Conservation (phyloP, 1,140 invertebrate genomes). For the Acromyrmex charruanus region DNA sequence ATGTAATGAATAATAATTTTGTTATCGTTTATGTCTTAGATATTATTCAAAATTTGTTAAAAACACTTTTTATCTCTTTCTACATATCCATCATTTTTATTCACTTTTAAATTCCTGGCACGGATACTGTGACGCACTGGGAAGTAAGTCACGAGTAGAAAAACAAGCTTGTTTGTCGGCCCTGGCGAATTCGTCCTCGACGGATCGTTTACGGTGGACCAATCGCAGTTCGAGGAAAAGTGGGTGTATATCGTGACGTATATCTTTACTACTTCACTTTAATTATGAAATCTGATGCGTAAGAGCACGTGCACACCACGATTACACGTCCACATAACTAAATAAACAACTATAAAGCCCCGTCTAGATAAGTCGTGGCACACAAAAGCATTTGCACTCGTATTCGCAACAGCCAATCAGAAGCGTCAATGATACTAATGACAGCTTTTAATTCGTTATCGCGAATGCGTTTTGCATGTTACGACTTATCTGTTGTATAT, state of each 20-base stretch:
- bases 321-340: conserved; percentile 2
- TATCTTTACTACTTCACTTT: conserved; percentile 23
- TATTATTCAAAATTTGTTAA: background rate
- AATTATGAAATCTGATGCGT: conserved; percentile 50
- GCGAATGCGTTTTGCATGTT: too few relatives aligned
- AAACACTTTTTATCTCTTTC: background rate
- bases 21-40: conserved; percentile 4
- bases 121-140: background rate
- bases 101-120: background rate
- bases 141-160: conserved; percentile 15
- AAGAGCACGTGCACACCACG: background rate
- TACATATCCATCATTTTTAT: background rate
- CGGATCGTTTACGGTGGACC: background rate
- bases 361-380: too few relatives aligned
- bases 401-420: too few relatives aligned
- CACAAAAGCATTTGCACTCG: too few relatives aligned
- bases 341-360: background rate
- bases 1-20: background rate
- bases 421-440: too few relatives aligned
- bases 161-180: conserved; percentile 55
- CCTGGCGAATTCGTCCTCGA: background rate
- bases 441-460: too few relatives aligned
- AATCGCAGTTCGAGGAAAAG: conserved; percentile 33
- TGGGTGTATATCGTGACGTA: conserved; percentile 39
- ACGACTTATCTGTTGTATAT: background rate